Percentiles rank a stretch among this genome's conserved stretches.
phyloP scores from a whole-genome alignment of 2,113 vertebrate species.

The Nerophis lumbriciformis region DNA sequence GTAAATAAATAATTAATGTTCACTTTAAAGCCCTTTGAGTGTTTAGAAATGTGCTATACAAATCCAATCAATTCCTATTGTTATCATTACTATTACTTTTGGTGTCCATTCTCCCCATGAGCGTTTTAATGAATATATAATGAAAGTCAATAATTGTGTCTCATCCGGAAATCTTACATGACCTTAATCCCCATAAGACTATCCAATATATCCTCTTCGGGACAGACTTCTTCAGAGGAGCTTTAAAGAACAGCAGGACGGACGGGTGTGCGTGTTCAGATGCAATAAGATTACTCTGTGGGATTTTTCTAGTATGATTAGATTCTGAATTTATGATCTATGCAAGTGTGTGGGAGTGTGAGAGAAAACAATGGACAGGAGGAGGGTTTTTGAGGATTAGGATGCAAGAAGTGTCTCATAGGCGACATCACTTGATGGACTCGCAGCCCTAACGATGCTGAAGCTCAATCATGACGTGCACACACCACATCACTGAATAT shows the following conservation, averaged over 20 bases:
- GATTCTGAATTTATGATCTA: conserved; percentile 29
- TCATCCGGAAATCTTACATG: conserved; percentile 16
- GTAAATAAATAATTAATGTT: too few species aligned
- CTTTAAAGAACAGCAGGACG: conserved; percentile 1
- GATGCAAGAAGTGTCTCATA: conserved; percentile 21
- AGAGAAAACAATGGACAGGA: conserved; percentile 1
- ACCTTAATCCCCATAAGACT: conserved; percentile 45
- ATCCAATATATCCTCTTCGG: conserved; percentile 6
- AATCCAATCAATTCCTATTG: too few species aligned
- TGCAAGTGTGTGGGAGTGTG: conserved; percentile 2
- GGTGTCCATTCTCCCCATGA: background rate
- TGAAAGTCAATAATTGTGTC: background rate
- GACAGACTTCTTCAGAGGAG: conserved; percentile 13
- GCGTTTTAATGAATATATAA: too few species aligned
- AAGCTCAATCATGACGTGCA: conserved; percentile 29
- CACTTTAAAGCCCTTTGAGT: too few species aligned
- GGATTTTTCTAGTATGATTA: conserved; percentile 27
- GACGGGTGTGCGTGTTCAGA: background rate
- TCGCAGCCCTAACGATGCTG: conserved; percentile 15
- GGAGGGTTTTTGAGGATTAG: conserved; percentile 28
- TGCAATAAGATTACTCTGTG: conserved; percentile 12
- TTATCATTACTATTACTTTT: background rate
- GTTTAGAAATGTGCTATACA: too few species aligned
- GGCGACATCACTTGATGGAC: conserved; percentile 33
- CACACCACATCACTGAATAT: too few species aligned